A percentile compares a stretch with the other conserved stretches of the same genome.
Evolutionary conservation across 2,113 vertebrate genomes (phyloP).

Genomic region (Guaruba guarouba): DNA sequence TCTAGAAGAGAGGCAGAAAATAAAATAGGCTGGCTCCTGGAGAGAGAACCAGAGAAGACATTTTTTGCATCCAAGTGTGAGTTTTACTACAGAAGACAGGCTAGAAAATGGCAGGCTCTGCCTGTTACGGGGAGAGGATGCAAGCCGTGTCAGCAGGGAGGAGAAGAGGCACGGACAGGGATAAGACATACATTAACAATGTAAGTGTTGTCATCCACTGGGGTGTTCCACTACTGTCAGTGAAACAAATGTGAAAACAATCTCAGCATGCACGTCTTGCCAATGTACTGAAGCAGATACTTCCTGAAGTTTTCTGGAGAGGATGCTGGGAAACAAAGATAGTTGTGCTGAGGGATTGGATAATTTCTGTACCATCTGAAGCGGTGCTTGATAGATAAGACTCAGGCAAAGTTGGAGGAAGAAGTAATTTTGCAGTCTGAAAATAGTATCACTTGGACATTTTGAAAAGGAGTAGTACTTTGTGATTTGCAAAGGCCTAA

Average conservation of each 20-base stretch:
- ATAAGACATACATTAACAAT: not conserved
- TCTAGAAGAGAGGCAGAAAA: not conserved
- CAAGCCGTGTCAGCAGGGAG: not conserved
- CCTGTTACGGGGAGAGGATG: not conserved
- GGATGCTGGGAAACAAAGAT: not conserved
- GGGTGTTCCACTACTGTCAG: accelerated
- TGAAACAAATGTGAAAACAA: not conserved
- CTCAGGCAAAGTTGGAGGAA: not conserved
- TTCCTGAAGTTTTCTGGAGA: not conserved
- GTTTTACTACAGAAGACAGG: not conserved
- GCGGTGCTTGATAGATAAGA: not conserved
- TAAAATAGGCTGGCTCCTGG: not conserved
- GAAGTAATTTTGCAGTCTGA: not conserved
- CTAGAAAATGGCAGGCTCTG: not conserved
- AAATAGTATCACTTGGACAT: not conserved
- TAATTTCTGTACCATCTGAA: not conserved
- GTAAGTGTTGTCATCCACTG: accelerated
- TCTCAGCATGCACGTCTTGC: not conserved
- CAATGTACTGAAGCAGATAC: not conserved
- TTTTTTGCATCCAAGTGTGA: not conserved
- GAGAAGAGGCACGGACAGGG: not conserved
- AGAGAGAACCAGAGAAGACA: not conserved
- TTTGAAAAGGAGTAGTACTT: not conserved
- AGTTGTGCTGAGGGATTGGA: not conserved
- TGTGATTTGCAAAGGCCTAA: not conserved